These are phyloP conservation scores for Hucho hucho DNA, from an alignment of 2,113 vertebrate species.

Conservation along the genomic window DNA sequence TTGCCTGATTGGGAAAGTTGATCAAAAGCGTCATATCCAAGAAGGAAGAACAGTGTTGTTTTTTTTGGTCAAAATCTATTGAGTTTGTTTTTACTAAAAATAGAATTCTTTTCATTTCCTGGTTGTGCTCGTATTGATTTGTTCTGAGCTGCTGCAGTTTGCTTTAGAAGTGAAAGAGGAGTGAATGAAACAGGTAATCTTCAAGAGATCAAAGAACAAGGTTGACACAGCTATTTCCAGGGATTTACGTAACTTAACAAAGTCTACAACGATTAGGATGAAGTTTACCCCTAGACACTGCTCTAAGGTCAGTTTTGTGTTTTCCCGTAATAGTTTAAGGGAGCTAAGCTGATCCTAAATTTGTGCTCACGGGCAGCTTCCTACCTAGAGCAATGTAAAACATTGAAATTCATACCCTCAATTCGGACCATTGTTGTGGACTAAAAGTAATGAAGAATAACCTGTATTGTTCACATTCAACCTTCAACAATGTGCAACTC, in stretches of 20 bases:
- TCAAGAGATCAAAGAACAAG: slow-evolving; percentile 34
- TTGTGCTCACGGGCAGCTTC: not conserved
- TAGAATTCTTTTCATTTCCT: slow-evolving; percentile 8
- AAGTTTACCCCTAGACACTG: slow-evolving; percentile 22
- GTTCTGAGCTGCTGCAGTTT: slow-evolving; percentile 16
- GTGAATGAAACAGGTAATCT: slow-evolving; percentile 43
- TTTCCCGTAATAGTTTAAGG: too few species aligned
- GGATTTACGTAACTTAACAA: slow-evolving; percentile 16
- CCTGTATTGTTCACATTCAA: slow-evolving; percentile 25
- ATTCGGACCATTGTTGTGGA: slow-evolving; percentile 39
- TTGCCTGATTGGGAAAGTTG: slow-evolving; percentile 54
- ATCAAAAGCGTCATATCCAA: slow-evolving; percentile 49
- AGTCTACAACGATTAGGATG: slow-evolving; percentile 38
- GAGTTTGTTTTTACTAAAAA: slow-evolving; percentile 17
- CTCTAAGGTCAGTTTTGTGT: too few species aligned
- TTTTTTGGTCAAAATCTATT: slow-evolving; percentile 6
- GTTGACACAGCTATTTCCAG: slow-evolving; percentile 34
- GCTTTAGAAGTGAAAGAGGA: slow-evolving; percentile 14
- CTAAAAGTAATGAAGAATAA: slow-evolving; percentile 36
- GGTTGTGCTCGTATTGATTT: slow-evolving; percentile 31
- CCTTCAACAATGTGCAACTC: slow-evolving; percentile 37
- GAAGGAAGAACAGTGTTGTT: slow-evolving; percentile 22
- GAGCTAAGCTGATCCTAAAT: too few species aligned
- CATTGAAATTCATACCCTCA: too few species aligned
- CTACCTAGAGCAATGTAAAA: not conserved